Evolutionary conservation across 2,113 vertebrate genomes (phyloP), one percentile per base, ranked within the genome.

Genomic region (Notiomystis cincta): DNA sequence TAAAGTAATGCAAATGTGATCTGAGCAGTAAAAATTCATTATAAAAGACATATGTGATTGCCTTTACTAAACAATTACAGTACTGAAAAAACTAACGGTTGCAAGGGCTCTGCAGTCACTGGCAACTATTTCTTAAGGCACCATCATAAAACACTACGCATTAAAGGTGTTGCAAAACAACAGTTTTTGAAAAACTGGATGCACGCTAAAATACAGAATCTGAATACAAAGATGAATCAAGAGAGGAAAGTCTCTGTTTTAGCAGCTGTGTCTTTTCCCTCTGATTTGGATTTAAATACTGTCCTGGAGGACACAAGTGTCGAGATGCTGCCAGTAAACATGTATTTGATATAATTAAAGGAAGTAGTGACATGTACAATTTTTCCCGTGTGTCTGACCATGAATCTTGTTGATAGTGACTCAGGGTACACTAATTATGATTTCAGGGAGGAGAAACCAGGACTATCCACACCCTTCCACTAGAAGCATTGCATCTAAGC

Each of bases 11-110:
- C 66, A 90, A 82, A 91, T 93, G 38, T 58, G 54, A 88, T 92
- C 42, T 50, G 65, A 85, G 61, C 35, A 58, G 65, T 79, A 95
- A 96, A 97, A 92, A 92, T n/a, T 47, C 37, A 92, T 35, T 45
- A 77, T 51, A 78, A 88, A 80, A 79, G 70, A 53, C 78, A n/a
- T 3, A 15, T 24, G 7, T 66, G 14, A 76, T 38, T 35, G 50
- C 37, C 58, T 87, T 97, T 93, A 51, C 51, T 81, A 73, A 76
- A 58, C 4, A 6, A 57, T 87, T 66, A n/a, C 42, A 44, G 30
- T 33, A 31, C 11, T 40, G 73, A 65, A 54, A 69, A 81, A 82
- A 83, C 37, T 45, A 72, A 82, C 40, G 24, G 42, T n/a, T 85
- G 60, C 35, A 57, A 60, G 17, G 51, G 72, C 56, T 83, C 64